Base-by-base conservation (phyloP, 2,797 vertebrate species). In the Calcarius lapponicus region DNA sequence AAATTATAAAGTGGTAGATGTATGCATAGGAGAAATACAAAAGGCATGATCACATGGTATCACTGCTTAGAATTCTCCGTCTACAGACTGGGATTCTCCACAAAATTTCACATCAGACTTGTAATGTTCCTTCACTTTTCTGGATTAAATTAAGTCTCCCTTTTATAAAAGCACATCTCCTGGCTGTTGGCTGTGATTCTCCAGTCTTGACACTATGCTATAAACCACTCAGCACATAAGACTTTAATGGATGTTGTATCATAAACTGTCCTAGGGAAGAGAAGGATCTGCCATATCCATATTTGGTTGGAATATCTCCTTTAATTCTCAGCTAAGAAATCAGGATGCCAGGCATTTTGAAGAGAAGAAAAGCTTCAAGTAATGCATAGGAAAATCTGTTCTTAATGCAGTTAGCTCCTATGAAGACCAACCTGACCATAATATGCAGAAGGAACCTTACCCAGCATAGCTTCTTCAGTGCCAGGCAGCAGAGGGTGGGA, bases 401-500 rank as follows among this genome's bases (percentile, higher is more conserved):
- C 32, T 34, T 71, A 80, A 80, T 2, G 10, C 17, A 84, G 13
- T 53, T 38, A 81, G 47, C 40, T 57, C 26, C n/a, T 75, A 2
- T 12, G 10, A 67, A 92, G 43, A 26, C 24, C 28, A 64, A 58
- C 43, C 29, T 62, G 65, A 80, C 25, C 13, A 11, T 16, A 54
- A 48, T 1, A 45, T 5, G 31, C 2, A 87, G 57, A 42, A 75
- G 43, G 48, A 51, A 18, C 28, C 74, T 98, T 98, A 99, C 99
- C 99, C 72, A 99, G 97, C 98, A 99, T 98, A 72, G 98, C 98
- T 74, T 98, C 98, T 36, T 99, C 98, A 1, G 98, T 98, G 92
- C 98, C 98, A 9, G 99, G 99, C 87, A 99, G 92, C 4, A 98
- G 96, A 1, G 98, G 98, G 91, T 99, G 99, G 13, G 99, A 99